Evolutionary conservation across 2,797 vertebrate genomes (phyloP).

Genomic region (Dromococcyx pavoninus): DNA sequence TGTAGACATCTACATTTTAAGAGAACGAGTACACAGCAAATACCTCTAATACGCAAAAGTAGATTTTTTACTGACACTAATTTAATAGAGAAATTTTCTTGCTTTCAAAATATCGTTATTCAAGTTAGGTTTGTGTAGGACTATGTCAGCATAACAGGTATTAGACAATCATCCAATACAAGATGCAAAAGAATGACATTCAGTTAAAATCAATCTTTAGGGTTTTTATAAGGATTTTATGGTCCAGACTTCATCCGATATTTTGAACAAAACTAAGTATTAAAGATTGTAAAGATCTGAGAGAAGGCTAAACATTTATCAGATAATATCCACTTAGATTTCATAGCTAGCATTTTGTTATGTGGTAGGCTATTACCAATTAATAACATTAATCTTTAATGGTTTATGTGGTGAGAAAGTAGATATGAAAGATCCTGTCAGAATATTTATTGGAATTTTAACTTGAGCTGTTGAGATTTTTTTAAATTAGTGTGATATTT

Average conservation of each 20-base stretch:
- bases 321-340: background rate
- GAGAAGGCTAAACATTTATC: background rate
- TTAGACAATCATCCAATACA: background rate
- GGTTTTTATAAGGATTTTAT: background rate
- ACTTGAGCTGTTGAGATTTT: background rate
- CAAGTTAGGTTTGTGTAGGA: background rate
- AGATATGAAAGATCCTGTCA: background rate
- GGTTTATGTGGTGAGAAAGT: background rate
- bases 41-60: background rate
- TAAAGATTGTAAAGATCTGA: background rate
- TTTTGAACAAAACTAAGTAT: background rate
- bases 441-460: background rate
- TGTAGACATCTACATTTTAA: background rate
- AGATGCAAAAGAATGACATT: background rate
- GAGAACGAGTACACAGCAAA: background rate
- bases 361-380: background rate
- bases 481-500: background rate
- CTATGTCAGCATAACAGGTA: background rate
- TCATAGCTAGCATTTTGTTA: background rate
- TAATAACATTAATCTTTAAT: background rate
- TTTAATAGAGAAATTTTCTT: background rate
- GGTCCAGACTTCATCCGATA: background rate
- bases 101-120: background rate
- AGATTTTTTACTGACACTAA: background rate
- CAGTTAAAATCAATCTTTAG: background rate